Evolutionary conservation across 2,113 vertebrate genomes (phyloP), one percentile per base, ranked within the genome.

Genomic region (Peromyscus polionotus): DNA sequence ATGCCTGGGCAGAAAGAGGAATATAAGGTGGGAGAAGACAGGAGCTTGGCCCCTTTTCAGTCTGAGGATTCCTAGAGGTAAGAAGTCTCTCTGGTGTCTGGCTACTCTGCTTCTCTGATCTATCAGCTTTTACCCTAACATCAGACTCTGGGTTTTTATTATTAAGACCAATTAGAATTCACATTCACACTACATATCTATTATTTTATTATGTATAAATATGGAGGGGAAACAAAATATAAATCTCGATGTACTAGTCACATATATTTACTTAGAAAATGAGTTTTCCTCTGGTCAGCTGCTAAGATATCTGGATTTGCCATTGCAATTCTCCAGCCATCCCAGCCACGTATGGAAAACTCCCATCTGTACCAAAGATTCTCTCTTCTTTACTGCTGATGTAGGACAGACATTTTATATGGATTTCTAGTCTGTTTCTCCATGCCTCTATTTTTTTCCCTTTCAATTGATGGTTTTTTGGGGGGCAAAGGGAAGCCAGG

Each of bases 211-310:
- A 68, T 1, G 33, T 36, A 68, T 54, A 88, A 80, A 45, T 51
- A 90, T 13, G 91, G 17, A 83, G 0, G 22, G 36, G 0, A 94
- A 84, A 88, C 61, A 80, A 48, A 94, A 86, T 68, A 89, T 8
- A 91, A 81, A 96, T 96, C 3, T 75, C n/a, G 26, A 73, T 77
- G 3, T 73, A 24, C 3, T 79, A 80, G 16, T 57, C 8, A 73
- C 24, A 68, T 63, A 92, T 22, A 54, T 67, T 86, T 84, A 79
- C 88, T 95, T 96, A 54, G 75, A 76, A 94, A 95, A 84, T 63
- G 12, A 92, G 84, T 93, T 94, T 96, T 59, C 79, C 63, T 94
- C 68, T 92, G 13, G 24, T 3, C 1, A 63, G 77, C 48, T 75
- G 45, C 26, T 93, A 90, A 90, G 13, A 83, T 68, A 59, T 94